A percentile compares a stretch with the other conserved stretches of the same genome.
phyloP scores from a whole-genome alignment of 2,888 invertebrate species.

The Synanthedon vespiformis region DNA sequence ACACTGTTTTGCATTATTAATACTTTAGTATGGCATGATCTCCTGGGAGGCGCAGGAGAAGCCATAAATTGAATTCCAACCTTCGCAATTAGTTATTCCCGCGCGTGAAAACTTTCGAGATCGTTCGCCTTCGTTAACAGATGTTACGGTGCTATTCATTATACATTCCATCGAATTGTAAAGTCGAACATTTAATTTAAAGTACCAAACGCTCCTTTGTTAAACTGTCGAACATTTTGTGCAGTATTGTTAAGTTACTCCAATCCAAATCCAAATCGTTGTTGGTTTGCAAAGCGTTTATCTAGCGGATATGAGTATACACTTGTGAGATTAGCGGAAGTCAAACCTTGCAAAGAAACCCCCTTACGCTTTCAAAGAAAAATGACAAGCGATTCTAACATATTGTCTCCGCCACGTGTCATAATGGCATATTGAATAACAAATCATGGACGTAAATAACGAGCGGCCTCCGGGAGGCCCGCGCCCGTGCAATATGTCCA shows the following conservation, averaged over 20 bases:
- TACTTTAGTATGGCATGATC: conserved; percentile 65
- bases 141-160: conserved; percentile 71
- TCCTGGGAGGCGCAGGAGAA: conserved; percentile 65
- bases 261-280: conserved; percentile 34
- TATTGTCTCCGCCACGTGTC: conserved; percentile 14
- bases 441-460: conserved; percentile 22
- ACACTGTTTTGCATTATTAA: conserved; percentile 72
- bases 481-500: conserved; percentile 10
- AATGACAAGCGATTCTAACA: conserved; percentile 24
- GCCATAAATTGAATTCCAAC: conserved; percentile 70
- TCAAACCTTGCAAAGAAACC: background rate
- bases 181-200: conserved; percentile 70
- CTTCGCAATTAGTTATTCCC: conserved; percentile 71
- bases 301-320: conserved; percentile 39
- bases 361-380: conserved; percentile 18
- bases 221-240: conserved; percentile 51
- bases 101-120: conserved; percentile 71
- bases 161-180: conserved; percentile 70
- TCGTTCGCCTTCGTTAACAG: conserved; percentile 71
- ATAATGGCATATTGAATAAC: conserved; percentile 25
- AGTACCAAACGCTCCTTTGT: conserved; percentile 63
- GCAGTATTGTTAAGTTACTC: conserved; percentile 38
- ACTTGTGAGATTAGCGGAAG: background rate
- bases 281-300: conserved; percentile 41
- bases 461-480: conserved; percentile 7